Evolutionary conservation across 2,113 vertebrate species (phyloP).

Genomic region (Petromus typicus): DNA sequence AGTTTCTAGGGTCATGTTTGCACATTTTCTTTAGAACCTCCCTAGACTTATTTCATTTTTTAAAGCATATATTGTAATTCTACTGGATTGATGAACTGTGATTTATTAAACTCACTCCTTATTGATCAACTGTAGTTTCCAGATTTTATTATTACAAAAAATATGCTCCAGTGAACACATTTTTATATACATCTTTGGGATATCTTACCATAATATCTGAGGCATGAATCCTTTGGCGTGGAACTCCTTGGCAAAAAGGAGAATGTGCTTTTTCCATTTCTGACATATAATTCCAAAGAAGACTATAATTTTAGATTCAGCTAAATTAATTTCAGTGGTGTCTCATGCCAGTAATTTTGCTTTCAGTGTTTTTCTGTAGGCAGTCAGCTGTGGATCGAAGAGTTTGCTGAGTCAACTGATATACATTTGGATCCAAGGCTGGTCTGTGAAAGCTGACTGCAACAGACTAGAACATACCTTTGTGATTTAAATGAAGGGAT

Average conservation of each 20-base stretch:
- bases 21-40: not conserved
- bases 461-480: not conserved
- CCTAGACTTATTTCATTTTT: not conserved
- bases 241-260: slow-evolving; percentile 32
- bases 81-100: not conserved
- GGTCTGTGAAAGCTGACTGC: not conserved
- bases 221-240: slow-evolving; percentile 8
- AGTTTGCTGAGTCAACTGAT: slow-evolving; percentile 20
- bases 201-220: slow-evolving; percentile 13
- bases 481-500: not conserved
- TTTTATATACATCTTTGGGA: not conserved
- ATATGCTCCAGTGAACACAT: not conserved
- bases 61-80: not conserved
- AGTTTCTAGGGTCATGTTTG: not conserved
- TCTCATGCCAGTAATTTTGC: not conserved
- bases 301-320: slow-evolving; percentile 42
- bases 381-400: not conserved
- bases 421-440: slow-evolving; percentile 22
- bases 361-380: not conserved
- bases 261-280: slow-evolving; percentile 27
- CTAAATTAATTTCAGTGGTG: slow-evolving; percentile 44
- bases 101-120: not conserved
- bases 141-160: not conserved
- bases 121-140: not conserved
- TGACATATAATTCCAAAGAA: slow-evolving; percentile 28